These are phyloP conservation scores for Lordiphosa fenestrarum DNA, from an alignment of 2,888 invertebrate genomes.

Conservation along the genomic window DNA sequence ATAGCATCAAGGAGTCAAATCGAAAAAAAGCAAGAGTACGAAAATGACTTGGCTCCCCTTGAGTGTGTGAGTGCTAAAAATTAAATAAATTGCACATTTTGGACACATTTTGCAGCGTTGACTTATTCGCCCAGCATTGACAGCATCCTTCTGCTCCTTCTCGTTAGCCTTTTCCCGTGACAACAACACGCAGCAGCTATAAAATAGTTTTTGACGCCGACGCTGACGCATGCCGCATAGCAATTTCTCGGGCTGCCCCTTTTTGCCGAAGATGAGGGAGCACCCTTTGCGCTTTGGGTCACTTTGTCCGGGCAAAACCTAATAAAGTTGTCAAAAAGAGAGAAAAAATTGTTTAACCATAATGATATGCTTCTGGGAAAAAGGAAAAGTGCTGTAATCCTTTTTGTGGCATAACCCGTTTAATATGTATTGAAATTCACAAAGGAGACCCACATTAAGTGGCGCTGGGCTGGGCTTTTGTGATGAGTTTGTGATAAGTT, in stretches of 20 bases:
- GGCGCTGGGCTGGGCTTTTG: slow-evolving; percentile 44
- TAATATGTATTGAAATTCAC: slow-evolving; percentile 71
- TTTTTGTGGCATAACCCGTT: slow-evolving; percentile 72
- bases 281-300: slow-evolving; percentile 53
- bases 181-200: slow-evolving; percentile 73
- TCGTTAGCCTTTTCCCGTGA: slow-evolving; percentile 56
- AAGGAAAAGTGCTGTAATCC: slow-evolving; percentile 69
- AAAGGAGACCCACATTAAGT: slow-evolving; percentile 67
- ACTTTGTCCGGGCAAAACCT: slow-evolving; percentile 56
- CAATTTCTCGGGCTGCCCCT: slow-evolving; percentile 50
- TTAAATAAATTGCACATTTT: slow-evolving; percentile 78
- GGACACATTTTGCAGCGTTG: slow-evolving; percentile 77
- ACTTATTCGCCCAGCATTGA: slow-evolving; percentile 56
- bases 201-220: slow-evolving; percentile 70
- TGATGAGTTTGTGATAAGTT: slow-evolving; percentile 70
- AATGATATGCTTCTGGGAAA: slow-evolving; percentile 66
- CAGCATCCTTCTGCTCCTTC: slow-evolving; percentile 37
- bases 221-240: slow-evolving; percentile 71
- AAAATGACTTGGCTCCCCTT: slow-evolving; percentile 56
- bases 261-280: slow-evolving; percentile 22
- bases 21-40: slow-evolving; percentile 55
- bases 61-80: slow-evolving; percentile 56
- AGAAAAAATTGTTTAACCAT: slow-evolving; percentile 72
- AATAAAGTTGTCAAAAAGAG: slow-evolving; percentile 64
- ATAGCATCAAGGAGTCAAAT: slow-evolving; percentile 65